phyloP scores from a whole-genome alignment of 2,888 invertebrate genomes.

The Clusia tigrina region DNA sequence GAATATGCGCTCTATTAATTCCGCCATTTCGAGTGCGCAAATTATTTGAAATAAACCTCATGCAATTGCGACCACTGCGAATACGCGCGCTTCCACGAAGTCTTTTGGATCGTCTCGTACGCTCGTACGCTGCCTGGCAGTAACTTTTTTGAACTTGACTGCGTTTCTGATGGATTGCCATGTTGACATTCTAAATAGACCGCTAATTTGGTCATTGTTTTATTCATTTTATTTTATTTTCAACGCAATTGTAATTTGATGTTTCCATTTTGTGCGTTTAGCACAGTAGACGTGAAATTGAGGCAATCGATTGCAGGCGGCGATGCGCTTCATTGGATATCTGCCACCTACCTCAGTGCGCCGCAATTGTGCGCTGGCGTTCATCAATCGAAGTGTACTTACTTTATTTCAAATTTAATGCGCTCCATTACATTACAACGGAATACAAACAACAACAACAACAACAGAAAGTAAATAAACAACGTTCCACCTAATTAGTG shows the following conservation, averaged over 20 bases:
- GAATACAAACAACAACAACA: too few species aligned
- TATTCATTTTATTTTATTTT: not conserved
- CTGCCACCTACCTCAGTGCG: not conserved
- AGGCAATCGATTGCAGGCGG: not conserved
- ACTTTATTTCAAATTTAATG: too few species aligned
- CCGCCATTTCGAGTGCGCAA: not conserved
- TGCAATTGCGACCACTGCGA: not conserved
- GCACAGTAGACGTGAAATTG: too few species aligned
- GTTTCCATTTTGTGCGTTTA: not conserved
- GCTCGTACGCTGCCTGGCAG: not conserved
- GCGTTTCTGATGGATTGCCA: constrained; percentile 19
- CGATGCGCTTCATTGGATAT: constrained; percentile 2
- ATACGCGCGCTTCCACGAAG: not conserved
- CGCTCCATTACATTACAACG: too few species aligned
- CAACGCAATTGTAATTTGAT: not conserved
- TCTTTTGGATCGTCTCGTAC: too few species aligned
- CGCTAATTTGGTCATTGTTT: constrained; percentile 11
- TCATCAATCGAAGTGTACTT: too few species aligned
- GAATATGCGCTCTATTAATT: too few species aligned
- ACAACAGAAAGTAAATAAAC: too few species aligned
- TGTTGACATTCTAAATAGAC: constrained; percentile 20
- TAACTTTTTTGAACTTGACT: constrained; percentile 22
- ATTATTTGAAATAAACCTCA: not conserved
- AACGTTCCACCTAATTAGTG: not conserved
- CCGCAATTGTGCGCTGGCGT: not conserved